Evolutionary conservation across 1,140 invertebrate genomes (phyloP).

Genomic region (Ooceraea biroi): DNA sequence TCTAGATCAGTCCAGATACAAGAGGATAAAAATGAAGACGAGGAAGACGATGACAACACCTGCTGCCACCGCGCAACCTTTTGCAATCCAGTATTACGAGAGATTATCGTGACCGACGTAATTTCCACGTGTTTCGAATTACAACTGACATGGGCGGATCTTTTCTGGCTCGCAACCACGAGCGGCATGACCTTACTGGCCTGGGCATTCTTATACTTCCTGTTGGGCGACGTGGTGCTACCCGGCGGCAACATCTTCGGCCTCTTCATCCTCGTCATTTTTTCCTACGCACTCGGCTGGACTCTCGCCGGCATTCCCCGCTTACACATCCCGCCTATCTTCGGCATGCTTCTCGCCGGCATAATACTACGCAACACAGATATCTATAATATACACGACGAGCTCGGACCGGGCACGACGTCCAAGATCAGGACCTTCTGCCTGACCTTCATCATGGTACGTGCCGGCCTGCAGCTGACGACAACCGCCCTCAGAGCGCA

Average conservation of each 20-base stretch:
- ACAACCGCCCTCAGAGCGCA: constrained; percentile 76
- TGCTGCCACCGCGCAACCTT: constrained; percentile 79
- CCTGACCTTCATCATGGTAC: constrained; percentile 81
- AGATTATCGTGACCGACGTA: constrained; percentile 73
- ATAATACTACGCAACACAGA: constrained; percentile 80
- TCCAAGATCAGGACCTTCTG: constrained; percentile 81
- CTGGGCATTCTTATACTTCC: constrained; percentile 76
- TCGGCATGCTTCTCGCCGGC: constrained; percentile 84
- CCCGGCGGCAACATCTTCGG: constrained; percentile 78
- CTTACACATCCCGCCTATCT: constrained; percentile 81
- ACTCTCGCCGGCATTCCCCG: constrained; percentile 77
- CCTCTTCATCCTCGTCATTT: constrained; percentile 75
- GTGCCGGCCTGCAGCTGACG: constrained; percentile 81
- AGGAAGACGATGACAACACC: constrained; percentile 68
- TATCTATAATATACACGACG: constrained; percentile 79
- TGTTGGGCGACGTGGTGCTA: constrained; percentile 76
- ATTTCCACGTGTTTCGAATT: constrained; percentile 58
- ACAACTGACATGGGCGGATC: constrained; percentile 72
- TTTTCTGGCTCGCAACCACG: constrained; percentile 74
- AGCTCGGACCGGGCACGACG: constrained; percentile 70
- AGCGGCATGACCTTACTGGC: constrained; percentile 53
- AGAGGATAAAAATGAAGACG: constrained; percentile 5
- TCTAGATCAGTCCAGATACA: neutral
- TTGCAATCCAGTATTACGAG: constrained; percentile 71
- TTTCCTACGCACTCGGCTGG: constrained; percentile 79